Percentiles rank a stretch among this genome's conserved stretches.
Evolutionary conservation across 1,140 invertebrate species (phyloP).

Genomic region (Rhagoletis pomonella): DNA sequence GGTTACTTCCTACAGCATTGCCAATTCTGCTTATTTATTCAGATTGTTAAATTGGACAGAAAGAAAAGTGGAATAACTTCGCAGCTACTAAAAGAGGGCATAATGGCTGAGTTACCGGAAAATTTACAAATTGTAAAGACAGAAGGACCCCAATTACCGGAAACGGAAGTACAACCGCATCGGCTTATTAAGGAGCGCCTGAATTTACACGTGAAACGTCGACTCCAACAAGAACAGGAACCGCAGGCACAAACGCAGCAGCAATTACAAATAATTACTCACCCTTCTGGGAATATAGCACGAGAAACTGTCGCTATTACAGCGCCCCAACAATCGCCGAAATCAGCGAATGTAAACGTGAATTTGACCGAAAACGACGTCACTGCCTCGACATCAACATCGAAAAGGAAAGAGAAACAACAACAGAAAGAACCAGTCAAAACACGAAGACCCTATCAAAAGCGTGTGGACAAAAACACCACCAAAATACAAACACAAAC

Average conservation of each 20-base stretch:
- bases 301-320: conserved; percentile 26
- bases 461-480: conserved; percentile 65
- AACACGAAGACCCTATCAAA: conserved; percentile 67
- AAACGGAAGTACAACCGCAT: conserved; percentile 36
- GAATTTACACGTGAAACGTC: conserved; percentile 70
- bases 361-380: neutral
- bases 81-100: neutral
- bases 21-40: neutral
- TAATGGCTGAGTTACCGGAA: conserved; percentile 58
- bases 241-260: conserved; percentile 3
- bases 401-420: conserved; percentile 56
- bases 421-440: conserved; percentile 61
- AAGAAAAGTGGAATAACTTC: neutral
- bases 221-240: conserved; percentile 60
- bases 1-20: conserved; percentile 4
- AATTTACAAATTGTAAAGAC: conserved; percentile 66
- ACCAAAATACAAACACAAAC: conserved; percentile 55
- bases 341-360: conserved; percentile 54
- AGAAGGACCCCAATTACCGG: conserved; percentile 58
- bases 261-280: conserved; percentile 42
- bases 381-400: neutral
- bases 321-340: neutral
- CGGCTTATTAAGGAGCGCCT: conserved; percentile 65
- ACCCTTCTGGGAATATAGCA: conserved; percentile 1
- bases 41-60: neutral